Percentiles rank a stretch among this genome's conserved stretches.
These are phyloP conservation scores for Clarias batrachus DNA, from an alignment of 2,113 vertebrate genomes.

Conservation along the genomic window DNA sequence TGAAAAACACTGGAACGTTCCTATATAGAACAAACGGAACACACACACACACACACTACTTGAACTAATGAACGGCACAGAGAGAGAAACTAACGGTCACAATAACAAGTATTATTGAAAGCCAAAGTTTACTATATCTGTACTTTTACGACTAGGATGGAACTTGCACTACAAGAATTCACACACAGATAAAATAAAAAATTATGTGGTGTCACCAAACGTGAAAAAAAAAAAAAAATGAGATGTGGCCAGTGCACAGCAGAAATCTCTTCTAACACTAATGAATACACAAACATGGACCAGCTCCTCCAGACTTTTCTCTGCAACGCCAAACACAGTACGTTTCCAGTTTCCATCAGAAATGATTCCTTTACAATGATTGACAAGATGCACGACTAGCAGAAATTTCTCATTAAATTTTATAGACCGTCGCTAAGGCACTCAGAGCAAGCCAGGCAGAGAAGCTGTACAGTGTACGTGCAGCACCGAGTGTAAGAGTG, in stretches of 20 bases:
- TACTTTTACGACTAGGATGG: not conserved
- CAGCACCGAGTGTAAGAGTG: constrained; percentile 40
- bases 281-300: constrained; percentile 41
- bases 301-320: constrained; percentile 36
- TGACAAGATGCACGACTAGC: not conserved
- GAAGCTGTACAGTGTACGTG: constrained; percentile 46
- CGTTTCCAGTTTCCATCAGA: not conserved
- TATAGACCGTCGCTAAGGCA: constrained; percentile 1
- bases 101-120: not conserved
- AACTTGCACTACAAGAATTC: constrained; percentile 14
- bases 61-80: constrained; percentile 7
- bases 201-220: constrained; percentile 19
- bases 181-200: constrained; percentile 29
- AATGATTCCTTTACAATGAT: not conserved
- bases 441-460: constrained; percentile 39
- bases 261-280: constrained; percentile 32
- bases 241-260: constrained; percentile 33
- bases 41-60: not conserved
- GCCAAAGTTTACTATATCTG: not conserved
- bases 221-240: constrained; percentile 16
- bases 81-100: constrained; percentile 7
- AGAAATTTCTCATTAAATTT: not conserved
- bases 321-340: constrained; percentile 28
- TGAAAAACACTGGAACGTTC: constrained; percentile 14
- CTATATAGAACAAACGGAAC: not conserved